Percentiles rank a stretch among this genome's conserved stretches.
Evolutionary conservation across 1,140 invertebrate species (phyloP).

Genomic region (Drosophila micromelanica): DNA sequence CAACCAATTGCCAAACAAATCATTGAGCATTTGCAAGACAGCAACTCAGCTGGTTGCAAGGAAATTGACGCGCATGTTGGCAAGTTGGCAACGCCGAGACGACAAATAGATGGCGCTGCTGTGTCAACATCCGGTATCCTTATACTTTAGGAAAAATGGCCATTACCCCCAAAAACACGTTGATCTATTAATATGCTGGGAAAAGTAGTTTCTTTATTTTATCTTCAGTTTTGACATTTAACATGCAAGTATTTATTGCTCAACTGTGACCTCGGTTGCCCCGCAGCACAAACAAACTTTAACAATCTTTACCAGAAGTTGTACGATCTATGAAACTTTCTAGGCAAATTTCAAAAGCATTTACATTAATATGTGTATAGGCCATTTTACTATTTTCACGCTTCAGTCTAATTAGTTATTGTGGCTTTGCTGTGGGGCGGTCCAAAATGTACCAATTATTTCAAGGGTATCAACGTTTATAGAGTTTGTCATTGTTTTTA

Average conservation of each 20-base stretch:
- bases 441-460: conserved; percentile 2
- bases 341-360: conserved; percentile 9
- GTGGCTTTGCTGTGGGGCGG: conserved; percentile 23
- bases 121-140: not conserved
- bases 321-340: conserved; percentile 2
- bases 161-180: not conserved
- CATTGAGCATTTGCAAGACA: conserved; percentile 2
- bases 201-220: conserved; percentile 31
- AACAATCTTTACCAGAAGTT: conserved; percentile 29
- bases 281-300: conserved; percentile 20
- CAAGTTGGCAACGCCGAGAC: conserved; percentile 6
- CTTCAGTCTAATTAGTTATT: conserved; percentile 61
- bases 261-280: conserved; percentile 15
- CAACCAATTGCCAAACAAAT: not conserved
- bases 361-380: not conserved
- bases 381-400: conserved; percentile 46
- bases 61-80: not conserved
- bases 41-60: not conserved
- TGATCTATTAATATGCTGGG: conserved; percentile 1
- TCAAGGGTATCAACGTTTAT: conserved; percentile 1
- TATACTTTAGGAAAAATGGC: not conserved
- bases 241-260: conserved; percentile 21
- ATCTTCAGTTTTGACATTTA: conserved; percentile 23
- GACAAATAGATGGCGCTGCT: not conserved
- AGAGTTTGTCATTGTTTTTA: conserved; percentile 23